Base-by-base conservation (phyloP, 1,140 invertebrate species). In the Orchesella cincta region DNA sequence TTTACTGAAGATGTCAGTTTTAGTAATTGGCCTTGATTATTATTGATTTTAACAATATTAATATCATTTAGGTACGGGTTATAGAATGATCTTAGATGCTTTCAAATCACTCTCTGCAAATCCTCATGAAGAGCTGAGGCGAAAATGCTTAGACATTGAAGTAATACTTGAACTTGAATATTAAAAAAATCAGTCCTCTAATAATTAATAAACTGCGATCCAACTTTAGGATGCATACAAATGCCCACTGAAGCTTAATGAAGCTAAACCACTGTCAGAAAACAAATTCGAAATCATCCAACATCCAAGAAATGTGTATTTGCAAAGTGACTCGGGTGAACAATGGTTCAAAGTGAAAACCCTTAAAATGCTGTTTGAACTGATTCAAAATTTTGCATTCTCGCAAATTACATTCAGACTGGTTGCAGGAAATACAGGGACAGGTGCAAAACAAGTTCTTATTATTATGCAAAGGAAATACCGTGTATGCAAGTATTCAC, bases 21-120 rank as follows among this genome's bases (percentile, higher is more conserved):
- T n/a, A n/a, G n/a, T n/a, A n/a, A n/a, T n/a, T n/a, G n/a, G n/a
- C n/a, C n/a, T n/a, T n/a, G n/a, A n/a, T n/a, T n/a, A n/a, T n/a
- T n/a, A n/a, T n/a, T n/a, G n/a, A n/a, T n/a, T n/a, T n/a, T 87
- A n/a, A n/a, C n/a, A n/a, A n/a, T n/a, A n/a, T n/a, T n/a, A n/a
- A n/a, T n/a, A n/a, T n/a, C n/a, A n/a, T n/a, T n/a, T n/a, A 18
- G 89, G 94, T 84, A 96, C 94, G 0, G 94, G 94, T 0, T 96
- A 95, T 82, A 86, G 94, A 76, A 90, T 94, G 1, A 95, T 96
- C 82, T 86, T 94, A 51, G 87, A 88, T 76, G 86, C 87, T 1
- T 88, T 87, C 78, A 88, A 87, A 78, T 85, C 87, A 1, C 84
- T 89, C 73, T 83, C 84, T 23, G 72, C 75, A 0, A 85, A 86